These are phyloP conservation scores for Hydropsyche tenuis DNA, from an alignment of 1,140 invertebrate genomes.

Conservation along the genomic window DNA sequence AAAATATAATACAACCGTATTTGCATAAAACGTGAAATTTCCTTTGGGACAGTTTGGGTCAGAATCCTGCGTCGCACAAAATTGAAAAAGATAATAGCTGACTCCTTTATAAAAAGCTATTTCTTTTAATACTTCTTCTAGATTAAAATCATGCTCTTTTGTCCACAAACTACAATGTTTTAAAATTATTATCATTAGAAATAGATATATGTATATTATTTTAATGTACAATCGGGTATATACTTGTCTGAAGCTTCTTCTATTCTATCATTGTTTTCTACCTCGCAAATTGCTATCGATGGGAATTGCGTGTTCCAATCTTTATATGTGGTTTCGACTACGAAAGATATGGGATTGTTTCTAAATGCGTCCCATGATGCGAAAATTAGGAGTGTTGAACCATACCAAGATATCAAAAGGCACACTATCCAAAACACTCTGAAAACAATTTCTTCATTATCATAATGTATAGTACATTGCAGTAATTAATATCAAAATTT, in stretches of 20 bases:
- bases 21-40: constrained; percentile 66
- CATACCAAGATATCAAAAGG: constrained; percentile 68
- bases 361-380: constrained; percentile 66
- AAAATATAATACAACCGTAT: constrained; percentile 54
- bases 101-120: constrained; percentile 70
- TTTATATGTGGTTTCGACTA: constrained; percentile 72
- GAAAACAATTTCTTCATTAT: constrained; percentile 5
- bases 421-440: constrained; percentile 71
- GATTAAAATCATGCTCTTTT: constrained; percentile 68
- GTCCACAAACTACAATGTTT: constrained; percentile 70
- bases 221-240: constrained; percentile 20
- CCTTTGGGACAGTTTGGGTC: constrained; percentile 63
- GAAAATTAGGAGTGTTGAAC: constrained; percentile 65
- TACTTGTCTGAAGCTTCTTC: constrained; percentile 68
- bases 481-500: background rate
- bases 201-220: background rate
- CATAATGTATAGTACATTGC: background rate
- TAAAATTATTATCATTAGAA: too few relatives aligned
- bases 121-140: constrained; percentile 73
- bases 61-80: constrained; percentile 61
- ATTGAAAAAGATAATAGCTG: constrained; percentile 70
- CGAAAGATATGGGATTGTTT: constrained; percentile 71
- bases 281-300: constrained; percentile 69
- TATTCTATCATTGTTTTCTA: constrained; percentile 66
- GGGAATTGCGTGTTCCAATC: constrained; percentile 75